These are phyloP conservation scores for Carlito syrichta DNA, from an alignment of 2,113 vertebrate genomes.

Conservation along the genomic window DNA sequence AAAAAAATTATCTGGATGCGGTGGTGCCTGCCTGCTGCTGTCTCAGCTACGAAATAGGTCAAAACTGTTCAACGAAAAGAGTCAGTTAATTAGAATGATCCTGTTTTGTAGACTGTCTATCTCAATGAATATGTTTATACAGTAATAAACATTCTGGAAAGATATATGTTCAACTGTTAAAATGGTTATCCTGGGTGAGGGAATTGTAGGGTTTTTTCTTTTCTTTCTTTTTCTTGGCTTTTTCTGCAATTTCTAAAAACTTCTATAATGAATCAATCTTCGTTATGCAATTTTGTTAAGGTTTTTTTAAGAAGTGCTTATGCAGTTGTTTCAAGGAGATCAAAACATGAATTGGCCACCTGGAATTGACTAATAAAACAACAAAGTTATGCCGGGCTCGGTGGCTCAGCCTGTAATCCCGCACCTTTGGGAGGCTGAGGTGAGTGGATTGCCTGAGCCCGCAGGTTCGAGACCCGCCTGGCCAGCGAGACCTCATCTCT, in stretches of 20 bases:
- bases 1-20: too few species aligned
- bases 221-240: background rate
- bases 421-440: too few species aligned
- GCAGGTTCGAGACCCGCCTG: too few species aligned
- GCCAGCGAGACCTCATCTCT: too few species aligned
- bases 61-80: background rate
- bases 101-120: background rate
- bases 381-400: too few species aligned
- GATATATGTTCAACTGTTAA: background rate
- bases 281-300: background rate
- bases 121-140: background rate
- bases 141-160: background rate
- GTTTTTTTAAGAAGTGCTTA: background rate
- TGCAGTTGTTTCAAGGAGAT: background rate
- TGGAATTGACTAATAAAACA: fast-evolving
- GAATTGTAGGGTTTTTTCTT: background rate
- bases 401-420: too few species aligned
- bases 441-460: too few species aligned
- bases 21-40: too few species aligned
- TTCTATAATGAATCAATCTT: background rate
- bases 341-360: background rate
- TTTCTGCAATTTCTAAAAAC: background rate
- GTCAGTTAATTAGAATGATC: background rate
- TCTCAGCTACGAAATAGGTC: background rate
- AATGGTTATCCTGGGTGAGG: background rate